Evolutionary conservation across 1,140 invertebrate genomes (phyloP).

Genomic region (Spodoptera litura): DNA sequence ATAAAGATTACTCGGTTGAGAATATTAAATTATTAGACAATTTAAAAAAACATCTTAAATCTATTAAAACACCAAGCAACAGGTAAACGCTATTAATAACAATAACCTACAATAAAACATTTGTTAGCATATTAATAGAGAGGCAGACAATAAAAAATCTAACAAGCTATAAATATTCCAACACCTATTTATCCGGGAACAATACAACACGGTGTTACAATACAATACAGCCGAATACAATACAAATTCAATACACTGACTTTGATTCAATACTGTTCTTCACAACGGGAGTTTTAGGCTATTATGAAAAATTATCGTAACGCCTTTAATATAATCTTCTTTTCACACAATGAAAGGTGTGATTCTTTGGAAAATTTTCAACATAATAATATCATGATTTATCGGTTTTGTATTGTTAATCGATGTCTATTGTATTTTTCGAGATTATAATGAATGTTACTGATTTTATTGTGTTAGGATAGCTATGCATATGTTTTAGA

Average conservation of each 20-base stretch:
- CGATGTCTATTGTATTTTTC: slow-evolving; percentile 5
- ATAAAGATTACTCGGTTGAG: too few species aligned
- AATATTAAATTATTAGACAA: too few species aligned
- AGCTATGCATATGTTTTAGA: not conserved
- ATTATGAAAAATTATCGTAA: slow-evolving; percentile 16
- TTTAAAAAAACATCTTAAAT: too few species aligned
- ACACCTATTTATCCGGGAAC: slow-evolving; percentile 2
- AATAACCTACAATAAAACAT: not conserved
- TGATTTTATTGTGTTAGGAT: slow-evolving; percentile 1
- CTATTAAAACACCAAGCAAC: too few species aligned
- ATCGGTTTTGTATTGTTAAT: slow-evolving; percentile 20
- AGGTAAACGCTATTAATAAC: too few species aligned
- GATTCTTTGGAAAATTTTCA: slow-evolving; percentile 24
- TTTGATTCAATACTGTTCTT: not conserved
- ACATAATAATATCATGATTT: slow-evolving; percentile 18
- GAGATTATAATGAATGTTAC: not conserved
- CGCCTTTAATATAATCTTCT: slow-evolving; percentile 12
- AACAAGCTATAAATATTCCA: slow-evolving; percentile 8
- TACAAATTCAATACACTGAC: slow-evolving; percentile 26
- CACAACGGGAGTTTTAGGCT: not conserved
- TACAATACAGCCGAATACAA: not conserved
- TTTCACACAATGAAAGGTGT: not conserved
- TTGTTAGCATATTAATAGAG: slow-evolving; percentile 23
- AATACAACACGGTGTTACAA: slow-evolving; percentile 6
- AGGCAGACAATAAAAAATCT: not conserved